Conservation (phyloP, 2,888 invertebrate species). For the Beris chalybata region DNA sequence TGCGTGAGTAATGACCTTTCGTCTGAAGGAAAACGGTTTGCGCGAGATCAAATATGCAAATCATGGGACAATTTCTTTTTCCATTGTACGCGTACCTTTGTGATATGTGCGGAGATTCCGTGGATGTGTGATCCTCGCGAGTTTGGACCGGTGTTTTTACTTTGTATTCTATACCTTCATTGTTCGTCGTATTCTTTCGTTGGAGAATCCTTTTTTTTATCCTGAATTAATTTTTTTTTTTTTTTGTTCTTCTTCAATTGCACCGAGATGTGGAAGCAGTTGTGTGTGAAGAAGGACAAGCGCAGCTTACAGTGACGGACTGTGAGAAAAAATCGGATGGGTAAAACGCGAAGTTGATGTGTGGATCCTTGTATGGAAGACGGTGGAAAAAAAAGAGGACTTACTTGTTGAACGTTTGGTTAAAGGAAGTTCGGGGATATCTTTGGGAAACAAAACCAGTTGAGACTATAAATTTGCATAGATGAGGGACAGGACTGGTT, state of each 20-base stretch:
- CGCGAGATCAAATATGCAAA: conserved; percentile 32
- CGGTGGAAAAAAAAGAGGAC: conserved; percentile 18
- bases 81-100: not conserved
- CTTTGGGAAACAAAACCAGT: conserved; percentile 33
- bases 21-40: conserved; percentile 17
- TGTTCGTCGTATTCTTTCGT: conserved; percentile 27
- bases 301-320: conserved; percentile 29
- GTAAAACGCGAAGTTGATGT: conserved; percentile 23
- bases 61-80: conserved; percentile 27
- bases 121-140: conserved; percentile 19
- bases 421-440: conserved; percentile 26
- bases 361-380: conserved; percentile 5
- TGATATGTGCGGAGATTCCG: conserved; percentile 21
- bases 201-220: conserved; percentile 30
- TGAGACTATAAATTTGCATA: conserved; percentile 26
- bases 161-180: conserved; percentile 9
- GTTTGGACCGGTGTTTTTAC: conserved; percentile 26
- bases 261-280: conserved; percentile 5
- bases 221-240: conserved; percentile 30
- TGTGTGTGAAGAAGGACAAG: conserved; percentile 18
- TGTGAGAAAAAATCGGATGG: conserved; percentile 23
- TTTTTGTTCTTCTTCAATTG: conserved; percentile 29
- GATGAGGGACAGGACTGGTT: conserved; percentile 24
- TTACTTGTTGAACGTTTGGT: conserved; percentile 23
- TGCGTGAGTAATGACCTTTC: conserved; percentile 21